A percentile compares a stretch with the other conserved stretches of the same genome.
Conservation (phyloP, 2,888 invertebrate species). For the Aspidiotus destructor region DNA sequence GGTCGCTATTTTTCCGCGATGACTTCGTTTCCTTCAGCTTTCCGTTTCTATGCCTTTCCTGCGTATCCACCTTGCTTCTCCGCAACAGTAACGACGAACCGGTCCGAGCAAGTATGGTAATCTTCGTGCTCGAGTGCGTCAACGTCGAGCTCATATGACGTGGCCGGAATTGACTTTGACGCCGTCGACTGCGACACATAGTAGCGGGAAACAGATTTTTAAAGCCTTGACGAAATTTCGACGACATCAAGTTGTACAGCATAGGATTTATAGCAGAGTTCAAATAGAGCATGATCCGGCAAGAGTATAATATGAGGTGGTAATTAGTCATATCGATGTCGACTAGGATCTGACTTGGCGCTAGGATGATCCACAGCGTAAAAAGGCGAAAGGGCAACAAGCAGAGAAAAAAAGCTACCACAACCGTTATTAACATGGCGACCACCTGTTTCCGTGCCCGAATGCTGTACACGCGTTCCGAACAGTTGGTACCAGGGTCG, state of each 20-base stretch:
- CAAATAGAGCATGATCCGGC: constrained; percentile 74
- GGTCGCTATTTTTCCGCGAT: no score
- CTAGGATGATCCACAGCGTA: constrained; percentile 70
- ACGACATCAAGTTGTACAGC: constrained; percentile 84
- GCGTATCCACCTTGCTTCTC: background rate
- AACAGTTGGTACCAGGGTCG: constrained; percentile 42
- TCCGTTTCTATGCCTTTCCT: constrained; percentile 6
- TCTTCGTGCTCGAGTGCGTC: constrained; percentile 40
- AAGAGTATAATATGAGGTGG: constrained; percentile 72
- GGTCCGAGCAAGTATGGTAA: constrained; percentile 18
- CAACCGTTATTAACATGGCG: constrained; percentile 75
- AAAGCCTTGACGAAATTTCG: constrained; percentile 77
- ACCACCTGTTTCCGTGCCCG: constrained; percentile 73
- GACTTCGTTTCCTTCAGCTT: background rate
- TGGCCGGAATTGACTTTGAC: background rate
- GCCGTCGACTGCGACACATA: constrained; percentile 15
- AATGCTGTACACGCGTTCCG: constrained; percentile 48
- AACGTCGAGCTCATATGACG: constrained; percentile 36
- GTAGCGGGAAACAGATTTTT: constrained; percentile 54
- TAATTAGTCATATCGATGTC: constrained; percentile 63
- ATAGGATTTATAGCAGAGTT: constrained; percentile 87
- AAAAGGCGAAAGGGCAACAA: constrained; percentile 76
- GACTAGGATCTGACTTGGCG: constrained; percentile 46
- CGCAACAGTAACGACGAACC: constrained; percentile 19
- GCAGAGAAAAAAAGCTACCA: constrained; percentile 78